phyloP scores from a whole-genome alignment of 1,140 invertebrate genomes.

The Drosophila nigrodunni region DNA sequence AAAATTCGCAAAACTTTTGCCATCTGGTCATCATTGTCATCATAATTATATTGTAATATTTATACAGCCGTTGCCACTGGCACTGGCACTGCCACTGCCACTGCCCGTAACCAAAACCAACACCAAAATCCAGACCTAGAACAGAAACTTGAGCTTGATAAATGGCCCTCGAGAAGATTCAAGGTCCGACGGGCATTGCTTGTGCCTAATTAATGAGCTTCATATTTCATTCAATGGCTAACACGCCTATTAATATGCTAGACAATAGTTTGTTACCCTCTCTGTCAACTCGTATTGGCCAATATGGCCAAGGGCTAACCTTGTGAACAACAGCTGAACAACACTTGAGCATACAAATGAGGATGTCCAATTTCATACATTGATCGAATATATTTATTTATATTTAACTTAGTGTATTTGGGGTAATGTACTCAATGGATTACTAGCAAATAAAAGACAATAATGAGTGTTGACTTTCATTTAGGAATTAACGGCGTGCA shows the following conservation, averaged over 20 bases:
- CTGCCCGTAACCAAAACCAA: neutral
- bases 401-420: neutral
- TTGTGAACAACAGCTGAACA: neutral
- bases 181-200: slow-evolving; percentile 57
- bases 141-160: slow-evolving; percentile 64
- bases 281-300: neutral
- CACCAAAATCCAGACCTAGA: neutral
- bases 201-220: slow-evolving; percentile 69
- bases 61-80: slow-evolving; percentile 30
- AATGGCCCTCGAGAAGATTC: slow-evolving; percentile 56
- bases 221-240: slow-evolving; percentile 38
- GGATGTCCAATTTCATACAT: neutral
- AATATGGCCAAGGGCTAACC: neutral
- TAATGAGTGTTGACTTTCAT: too few relatives aligned
- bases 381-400: neutral
- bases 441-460: too few relatives aligned
- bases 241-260: slow-evolving; percentile 49
- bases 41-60: slow-evolving; percentile 75
- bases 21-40: slow-evolving; percentile 50
- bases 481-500: too few relatives aligned
- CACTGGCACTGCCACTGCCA: neutral
- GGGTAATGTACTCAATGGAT: neutral
- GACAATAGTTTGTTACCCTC: slow-evolving; percentile 27
- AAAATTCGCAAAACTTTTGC: slow-evolving; percentile 70
- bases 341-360: neutral